phyloP scores from a whole-genome alignment of 2,888 invertebrate genomes.

The Cheilosia variabilis region DNA sequence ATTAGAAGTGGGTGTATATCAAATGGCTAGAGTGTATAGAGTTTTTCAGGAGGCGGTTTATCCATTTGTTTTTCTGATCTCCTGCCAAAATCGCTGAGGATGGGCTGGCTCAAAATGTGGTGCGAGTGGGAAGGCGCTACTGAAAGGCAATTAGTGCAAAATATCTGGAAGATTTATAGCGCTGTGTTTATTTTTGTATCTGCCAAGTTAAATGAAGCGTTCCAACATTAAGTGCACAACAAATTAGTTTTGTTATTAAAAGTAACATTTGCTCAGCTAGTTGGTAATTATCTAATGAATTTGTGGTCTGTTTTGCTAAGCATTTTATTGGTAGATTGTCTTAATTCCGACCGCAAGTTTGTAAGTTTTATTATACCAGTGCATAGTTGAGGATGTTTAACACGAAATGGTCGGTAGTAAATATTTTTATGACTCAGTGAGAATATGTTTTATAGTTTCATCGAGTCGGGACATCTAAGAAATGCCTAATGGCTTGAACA shows the following conservation, averaged over 20 bases:
- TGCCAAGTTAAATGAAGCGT: slow-evolving; percentile 56
- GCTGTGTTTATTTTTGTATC: slow-evolving; percentile 55
- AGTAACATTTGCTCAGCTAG: slow-evolving; percentile 36
- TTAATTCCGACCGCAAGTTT: slow-evolving; percentile 3
- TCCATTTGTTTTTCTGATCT: slow-evolving; percentile 36
- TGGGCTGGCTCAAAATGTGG: background rate
- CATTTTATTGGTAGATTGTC: slow-evolving; percentile 43
- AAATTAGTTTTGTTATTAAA: slow-evolving; percentile 68
- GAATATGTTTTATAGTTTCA: too few species aligned
- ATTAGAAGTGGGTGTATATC: slow-evolving; percentile 64
- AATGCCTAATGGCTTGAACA: too few species aligned
- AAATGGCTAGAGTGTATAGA: slow-evolving; percentile 44
- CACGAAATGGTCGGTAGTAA: too few species aligned
- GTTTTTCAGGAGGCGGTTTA: slow-evolving; percentile 20
- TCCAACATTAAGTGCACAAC: slow-evolving; percentile 63
- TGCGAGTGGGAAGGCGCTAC: slow-evolving; percentile 1
- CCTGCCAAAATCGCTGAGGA: slow-evolving; percentile 49
- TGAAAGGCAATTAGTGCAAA: slow-evolving; percentile 67
- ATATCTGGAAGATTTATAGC: slow-evolving; percentile 63
- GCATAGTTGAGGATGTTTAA: background rate
- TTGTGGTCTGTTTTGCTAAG: slow-evolving; percentile 53
- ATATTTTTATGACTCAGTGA: too few species aligned
- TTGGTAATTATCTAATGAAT: slow-evolving; percentile 65
- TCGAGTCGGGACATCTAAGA: background rate
- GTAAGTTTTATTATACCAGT: slow-evolving; percentile 19